Evolutionary conservation across 2,888 invertebrate species (phyloP).

Genomic region (Dynastes maya): DNA sequence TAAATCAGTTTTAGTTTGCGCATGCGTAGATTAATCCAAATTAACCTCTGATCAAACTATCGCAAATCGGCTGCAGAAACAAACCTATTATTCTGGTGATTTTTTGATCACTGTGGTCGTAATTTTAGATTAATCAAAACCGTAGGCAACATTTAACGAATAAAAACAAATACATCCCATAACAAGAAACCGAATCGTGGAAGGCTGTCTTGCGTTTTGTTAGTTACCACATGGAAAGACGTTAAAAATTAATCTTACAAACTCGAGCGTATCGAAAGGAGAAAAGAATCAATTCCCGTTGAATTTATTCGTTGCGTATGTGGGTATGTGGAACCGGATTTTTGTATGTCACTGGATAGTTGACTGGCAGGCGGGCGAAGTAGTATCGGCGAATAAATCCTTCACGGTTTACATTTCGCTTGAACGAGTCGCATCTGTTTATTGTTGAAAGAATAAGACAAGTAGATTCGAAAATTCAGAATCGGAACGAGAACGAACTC

Average conservation of each 20-base stretch:
- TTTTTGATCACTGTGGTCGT: no score
- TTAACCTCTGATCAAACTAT: no score
- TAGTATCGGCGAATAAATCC: constrained; percentile 23
- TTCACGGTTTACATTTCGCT: constrained; percentile 29
- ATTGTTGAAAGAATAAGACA: constrained; percentile 15
- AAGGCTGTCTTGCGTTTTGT: no score
- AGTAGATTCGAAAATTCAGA: neutral
- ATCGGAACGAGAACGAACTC: neutral
- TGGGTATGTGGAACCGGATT: constrained; percentile 10
- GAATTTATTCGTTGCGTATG: neutral
- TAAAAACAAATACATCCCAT: no score
- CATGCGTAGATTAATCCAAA: no score
- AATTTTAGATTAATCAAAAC: no score
- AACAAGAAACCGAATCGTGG: no score
- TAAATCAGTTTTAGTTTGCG: no score
- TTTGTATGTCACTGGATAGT: constrained; percentile 17
- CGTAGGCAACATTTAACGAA: no score
- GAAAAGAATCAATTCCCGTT: neutral
- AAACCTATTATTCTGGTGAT: no score
- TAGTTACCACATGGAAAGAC: neutral
- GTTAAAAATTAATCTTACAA: no score
- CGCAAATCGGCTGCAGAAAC: no score
- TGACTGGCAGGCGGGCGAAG: neutral
- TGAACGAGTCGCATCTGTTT: constrained; percentile 33
- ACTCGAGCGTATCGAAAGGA: neutral